Base-by-base conservation (phyloP, 2,888 invertebrate species). In the Creontiades dilutus region DNA sequence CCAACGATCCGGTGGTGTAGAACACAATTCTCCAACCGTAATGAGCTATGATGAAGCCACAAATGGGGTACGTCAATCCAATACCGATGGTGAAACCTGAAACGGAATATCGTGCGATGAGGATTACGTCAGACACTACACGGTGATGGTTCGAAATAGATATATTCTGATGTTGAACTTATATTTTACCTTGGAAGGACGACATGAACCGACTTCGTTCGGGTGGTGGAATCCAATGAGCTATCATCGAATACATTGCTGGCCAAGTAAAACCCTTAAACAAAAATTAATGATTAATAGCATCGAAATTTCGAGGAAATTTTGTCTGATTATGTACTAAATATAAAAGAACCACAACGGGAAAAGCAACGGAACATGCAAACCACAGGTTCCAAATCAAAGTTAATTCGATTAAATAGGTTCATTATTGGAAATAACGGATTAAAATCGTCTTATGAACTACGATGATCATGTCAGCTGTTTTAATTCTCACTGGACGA, bases 131-230 rank as follows among this genome's bases (percentile, higher is more conserved):
- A 37, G 37, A 7, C 37, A n/a, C 7, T 37, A 37, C 37, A 37
- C 2, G n/a, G 37, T 4, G 37, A 37, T 37, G 37, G 37, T 37
- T n/a, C n/a, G n/a, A n/a, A n/a, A n/a, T 37, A 37, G 37, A 4
- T 37, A 37, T 37, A 37, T 4, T 37, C 7, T 37, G 37, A 37
- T 37, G 2, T 37, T 4, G 37, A 37, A 37, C 7, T 93, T 90
- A n/a, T n/a, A n/a, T n/a, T n/a, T n/a, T 93, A 95, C 95, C 95
- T 95, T 96, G 95, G 93, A 96, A 96, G 92, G 96, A 96, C 80
- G 96, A 96, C 96, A 96, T 96, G 93, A 96, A 96, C 89, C 96
- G 94, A 87, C 96, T 96, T 86, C 96, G 94, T 93, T 96, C 96
- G 11, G 94, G 94, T n/a, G 95, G 94, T 12, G 96, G 96, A 91